Base-by-base conservation (phyloP, 2,113 vertebrate genomes). In the Anguilla japonica region DNA sequence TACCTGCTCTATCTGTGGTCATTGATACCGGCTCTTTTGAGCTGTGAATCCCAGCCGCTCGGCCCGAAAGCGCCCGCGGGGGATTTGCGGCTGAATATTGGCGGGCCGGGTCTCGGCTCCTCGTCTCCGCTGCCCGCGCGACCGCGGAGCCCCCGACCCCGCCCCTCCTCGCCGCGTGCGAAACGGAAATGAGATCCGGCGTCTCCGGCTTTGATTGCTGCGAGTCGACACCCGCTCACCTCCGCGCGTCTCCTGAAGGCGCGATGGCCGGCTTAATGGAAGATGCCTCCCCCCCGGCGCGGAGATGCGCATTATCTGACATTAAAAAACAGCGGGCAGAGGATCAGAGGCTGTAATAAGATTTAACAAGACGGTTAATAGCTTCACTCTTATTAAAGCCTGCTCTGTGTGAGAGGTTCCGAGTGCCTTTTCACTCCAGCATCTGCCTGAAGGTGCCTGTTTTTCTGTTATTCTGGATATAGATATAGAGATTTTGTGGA, bases 341-440 rank as follows among this genome's bases (percentile, higher is more conserved):
- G 80, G 39, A 81, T 81, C 80, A 81, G 41, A 81, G 80, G 34
- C 80, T 81, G 39, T 46, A 81, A 81, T 81, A 43, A 41, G 80
- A 41, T 81, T 81, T 81, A 81, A 81, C 40, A 81, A 81, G 80
- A 22, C 80, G 40, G 80, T 41, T 81, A 81, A 81, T 81, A 81
- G 41, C 80, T 22, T 22, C 39, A 5, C 80, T 81, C 80, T 81
- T 40, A 81, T 81, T 81, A 81, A 20, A 81, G 41, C 39, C 80
- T 81, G 9, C 22, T 18, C 39, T 20, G 16, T 16, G 80, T 81
- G 39, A 81, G 75, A 79, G 34, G 75, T 8, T 79, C 6, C 2
- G 78, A 79, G 78, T 79, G 78, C 60, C 20, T 67, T 26, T 26
- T 67, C 60, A 22, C 60, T 67, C 60, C 22, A 26, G 20, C 60